Conservation (phyloP, 2,888 invertebrate species). For the Caenorhabditis becei region DNA sequence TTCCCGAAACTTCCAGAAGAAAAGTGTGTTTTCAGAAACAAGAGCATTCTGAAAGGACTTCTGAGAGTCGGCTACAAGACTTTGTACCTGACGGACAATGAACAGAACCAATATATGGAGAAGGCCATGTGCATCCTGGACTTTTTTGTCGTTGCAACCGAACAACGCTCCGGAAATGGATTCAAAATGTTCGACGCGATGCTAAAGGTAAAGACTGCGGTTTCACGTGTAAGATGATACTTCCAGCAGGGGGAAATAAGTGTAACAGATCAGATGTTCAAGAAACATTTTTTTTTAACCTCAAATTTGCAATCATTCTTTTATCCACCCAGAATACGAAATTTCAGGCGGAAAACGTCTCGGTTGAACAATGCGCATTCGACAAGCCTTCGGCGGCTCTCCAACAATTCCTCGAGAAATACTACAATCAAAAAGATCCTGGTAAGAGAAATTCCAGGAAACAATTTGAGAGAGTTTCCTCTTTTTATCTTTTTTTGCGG, state of each 20-base stretch:
- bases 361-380: conserved; percentile 86
- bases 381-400: conserved; percentile 95
- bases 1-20: not conserved
- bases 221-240: conserved; percentile 65
- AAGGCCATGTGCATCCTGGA: conserved; percentile 92
- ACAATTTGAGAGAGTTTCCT: too few relatives aligned
- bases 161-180: conserved; percentile 92
- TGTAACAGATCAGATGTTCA: not conserved
- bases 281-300: not conserved
- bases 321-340: too few relatives aligned
- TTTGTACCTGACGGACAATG: conserved; percentile 85
- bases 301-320: too few relatives aligned
- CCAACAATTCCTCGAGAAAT: conserved; percentile 89
- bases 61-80: conserved; percentile 93
- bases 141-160: conserved; percentile 91
- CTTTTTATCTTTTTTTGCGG: not conserved
- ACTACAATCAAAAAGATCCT: conserved; percentile 87
- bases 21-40: conserved; percentile 59
- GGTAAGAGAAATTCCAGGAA: too few relatives aligned
- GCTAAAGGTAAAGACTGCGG: conserved; percentile 86
- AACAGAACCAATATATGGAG: conserved; percentile 70
- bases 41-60: conserved; percentile 86
- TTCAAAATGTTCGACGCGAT: conserved; percentile 91
- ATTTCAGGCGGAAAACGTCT: conserved; percentile 68
- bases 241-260: not conserved